Evolutionary conservation across 2,888 invertebrate species (phyloP), one percentile per base, ranked within the genome.

Genomic region (Lottia gigantea): DNA sequence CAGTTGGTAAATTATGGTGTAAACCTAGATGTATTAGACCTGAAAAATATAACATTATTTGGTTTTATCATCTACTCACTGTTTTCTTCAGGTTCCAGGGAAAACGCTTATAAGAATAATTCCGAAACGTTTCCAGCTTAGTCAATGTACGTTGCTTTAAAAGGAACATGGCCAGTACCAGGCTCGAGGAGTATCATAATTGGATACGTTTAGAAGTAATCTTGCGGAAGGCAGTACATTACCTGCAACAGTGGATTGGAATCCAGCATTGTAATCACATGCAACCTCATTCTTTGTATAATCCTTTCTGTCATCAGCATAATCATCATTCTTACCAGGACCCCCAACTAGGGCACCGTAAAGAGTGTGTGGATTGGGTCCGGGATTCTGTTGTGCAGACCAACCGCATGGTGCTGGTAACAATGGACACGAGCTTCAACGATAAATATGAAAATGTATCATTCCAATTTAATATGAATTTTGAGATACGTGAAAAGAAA

Each of bases 311-410:
- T 72, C 66, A 64, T 82, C 81, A 15, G 40, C 66, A 69, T 78
- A 81, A 49, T 72, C 66, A 64, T 82, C 82, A 40, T 65, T 62
- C 46, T 64, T 40, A 23, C 76, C 79, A 0, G 82, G 82, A 7
- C 82, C 82, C 12, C 82, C 82, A 7, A 82, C 81, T 65, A 82
- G 64, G 47, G 82, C 82, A 1, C 82, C 82, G 49, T 72, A 71
- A 47, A 82, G 73, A 14, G 73, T 65, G 62, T 81, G 78, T n/a
- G 78, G 78, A 71, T 82, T 82, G 62, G 78, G 70, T 11, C 71
- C 74, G 0, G 68, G 40, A 11, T 25, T 63, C 45, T 71, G 67
- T 25, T 65, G 71, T 25, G 70, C 61, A 46, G 70, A 67, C 76
- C 75, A 78, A 45, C 67, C 69, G 63, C 80, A 80, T 1, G 64